Percentiles rank a stretch among this genome's conserved stretches.
Evolutionary conservation across 2,797 vertebrate genomes (phyloP).

Genomic region (Poecilia wingei): DNA sequence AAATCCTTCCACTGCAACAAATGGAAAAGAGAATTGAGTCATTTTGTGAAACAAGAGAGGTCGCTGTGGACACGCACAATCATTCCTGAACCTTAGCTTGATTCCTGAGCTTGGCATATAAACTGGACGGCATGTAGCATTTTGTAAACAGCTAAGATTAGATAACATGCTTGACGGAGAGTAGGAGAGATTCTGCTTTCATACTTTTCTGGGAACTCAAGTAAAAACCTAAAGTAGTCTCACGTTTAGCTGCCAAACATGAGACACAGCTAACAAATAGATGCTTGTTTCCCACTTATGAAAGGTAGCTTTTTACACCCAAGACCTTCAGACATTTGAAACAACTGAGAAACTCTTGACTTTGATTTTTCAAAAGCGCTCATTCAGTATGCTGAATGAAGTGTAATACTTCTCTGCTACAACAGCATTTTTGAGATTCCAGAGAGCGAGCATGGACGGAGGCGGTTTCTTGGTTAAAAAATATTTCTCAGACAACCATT

Average conservation of each 20-base stretch:
- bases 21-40: not conserved
- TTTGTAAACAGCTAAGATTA: not conserved
- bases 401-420: not conserved
- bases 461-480: constrained; percentile 47
- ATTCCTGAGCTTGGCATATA: not conserved
- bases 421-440: not conserved
- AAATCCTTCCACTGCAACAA: not conserved
- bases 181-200: not conserved
- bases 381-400: not conserved
- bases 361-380: not conserved
- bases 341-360: not conserved
- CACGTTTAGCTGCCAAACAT: not conserved
- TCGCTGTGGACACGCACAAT: not conserved
- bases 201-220: not conserved
- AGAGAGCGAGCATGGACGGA: too few relatives aligned
- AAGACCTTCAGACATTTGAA: not conserved
- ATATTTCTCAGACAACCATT: constrained; percentile 56
- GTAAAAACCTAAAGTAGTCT: not conserved
- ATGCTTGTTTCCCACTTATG: not conserved
- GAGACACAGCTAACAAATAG: not conserved
- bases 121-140: not conserved
- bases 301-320: not conserved
- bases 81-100: not conserved
- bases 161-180: not conserved
- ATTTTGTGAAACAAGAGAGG: not conserved